Evolutionary conservation across 1,140 invertebrate species (phyloP).

Genomic region (Brachionus angularis): DNA sequence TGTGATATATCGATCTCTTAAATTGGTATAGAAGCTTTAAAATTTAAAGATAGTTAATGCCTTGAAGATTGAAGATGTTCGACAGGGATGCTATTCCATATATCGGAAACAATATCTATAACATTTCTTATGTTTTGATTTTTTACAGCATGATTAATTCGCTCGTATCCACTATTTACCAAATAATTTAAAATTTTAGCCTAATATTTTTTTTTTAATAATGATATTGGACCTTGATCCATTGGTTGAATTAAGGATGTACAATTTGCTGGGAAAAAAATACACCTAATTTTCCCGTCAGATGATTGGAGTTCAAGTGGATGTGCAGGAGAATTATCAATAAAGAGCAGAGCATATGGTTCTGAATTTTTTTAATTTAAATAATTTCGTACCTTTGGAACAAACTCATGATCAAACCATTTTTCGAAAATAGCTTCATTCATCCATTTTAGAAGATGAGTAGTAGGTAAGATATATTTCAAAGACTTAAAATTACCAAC

Average conservation of each 20-base stretch:
- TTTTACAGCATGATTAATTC: neutral
- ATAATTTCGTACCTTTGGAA: too few relatives aligned
- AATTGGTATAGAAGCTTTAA: neutral
- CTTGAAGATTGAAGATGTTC: neutral
- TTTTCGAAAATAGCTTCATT: too few relatives aligned
- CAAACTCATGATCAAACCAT: too few relatives aligned
- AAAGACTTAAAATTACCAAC: neutral
- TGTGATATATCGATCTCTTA: neutral
- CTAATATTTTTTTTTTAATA: neutral
- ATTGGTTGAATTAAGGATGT: neutral
- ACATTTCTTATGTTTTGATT: neutral
- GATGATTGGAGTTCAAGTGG: neutral
- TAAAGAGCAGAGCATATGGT: neutral
- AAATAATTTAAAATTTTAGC: neutral
- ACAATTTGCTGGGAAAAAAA: neutral
- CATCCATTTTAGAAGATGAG: too few relatives aligned
- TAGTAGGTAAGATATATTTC: too few relatives aligned
- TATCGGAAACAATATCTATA: neutral
- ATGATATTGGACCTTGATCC: neutral
- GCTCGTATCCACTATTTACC: neutral
- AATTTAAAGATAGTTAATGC: neutral
- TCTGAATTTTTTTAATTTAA: neutral
- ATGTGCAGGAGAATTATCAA: neutral
- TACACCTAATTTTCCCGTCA: neutral
- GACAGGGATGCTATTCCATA: neutral